Percentiles rank a stretch among this genome's conserved stretches.
These are phyloP conservation scores for Hypselothyrea guttata DNA, from an alignment of 2,888 invertebrate genomes.

Conservation along the genomic window DNA sequence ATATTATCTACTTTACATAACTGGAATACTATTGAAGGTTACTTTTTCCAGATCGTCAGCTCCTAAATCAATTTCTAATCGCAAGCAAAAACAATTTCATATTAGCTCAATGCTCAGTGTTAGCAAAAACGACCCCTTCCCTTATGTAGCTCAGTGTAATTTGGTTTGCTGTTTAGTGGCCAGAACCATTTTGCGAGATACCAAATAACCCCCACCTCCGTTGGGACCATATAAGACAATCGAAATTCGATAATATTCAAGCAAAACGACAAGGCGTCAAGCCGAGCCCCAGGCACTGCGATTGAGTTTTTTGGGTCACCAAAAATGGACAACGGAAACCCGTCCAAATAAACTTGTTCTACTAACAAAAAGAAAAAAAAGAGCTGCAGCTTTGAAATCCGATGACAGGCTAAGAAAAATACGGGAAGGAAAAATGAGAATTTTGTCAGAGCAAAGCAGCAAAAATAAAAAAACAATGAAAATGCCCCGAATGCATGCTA, in stretches of 20 bases:
- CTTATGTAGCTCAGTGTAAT: constrained; percentile 36
- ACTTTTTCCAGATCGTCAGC: neutral
- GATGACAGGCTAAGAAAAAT: constrained; percentile 52
- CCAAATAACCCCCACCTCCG: constrained; percentile 11
- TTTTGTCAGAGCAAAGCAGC: constrained; percentile 38
- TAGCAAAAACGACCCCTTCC: constrained; percentile 10
- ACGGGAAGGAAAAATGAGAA: constrained; percentile 27
- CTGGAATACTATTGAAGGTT: too few relatives aligned
- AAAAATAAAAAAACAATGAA: constrained; percentile 72
- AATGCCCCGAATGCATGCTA: constrained; percentile 78
- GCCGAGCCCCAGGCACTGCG: constrained; percentile 30
- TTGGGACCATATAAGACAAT: constrained; percentile 61
- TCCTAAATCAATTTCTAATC: constrained; percentile 18
- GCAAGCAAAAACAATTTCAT: constrained; percentile 14
- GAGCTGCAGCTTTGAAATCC: constrained; percentile 65
- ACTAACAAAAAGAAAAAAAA: constrained; percentile 17
- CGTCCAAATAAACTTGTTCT: constrained; percentile 53
- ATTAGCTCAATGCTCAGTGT: constrained; percentile 6
- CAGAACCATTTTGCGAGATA: constrained; percentile 24
- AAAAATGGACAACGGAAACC: constrained; percentile 42
- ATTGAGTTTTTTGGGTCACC: constrained; percentile 35
- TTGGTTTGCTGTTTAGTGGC: constrained; percentile 42
- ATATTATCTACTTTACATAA: too few relatives aligned
- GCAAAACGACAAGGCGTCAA: constrained; percentile 26
- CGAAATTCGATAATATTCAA: constrained; percentile 73